Percentiles rank a stretch among this genome's conserved stretches.
These are phyloP conservation scores for Lepisosteus osseus DNA, from an alignment of 2,113 vertebrate species.

Conservation along the genomic window DNA sequence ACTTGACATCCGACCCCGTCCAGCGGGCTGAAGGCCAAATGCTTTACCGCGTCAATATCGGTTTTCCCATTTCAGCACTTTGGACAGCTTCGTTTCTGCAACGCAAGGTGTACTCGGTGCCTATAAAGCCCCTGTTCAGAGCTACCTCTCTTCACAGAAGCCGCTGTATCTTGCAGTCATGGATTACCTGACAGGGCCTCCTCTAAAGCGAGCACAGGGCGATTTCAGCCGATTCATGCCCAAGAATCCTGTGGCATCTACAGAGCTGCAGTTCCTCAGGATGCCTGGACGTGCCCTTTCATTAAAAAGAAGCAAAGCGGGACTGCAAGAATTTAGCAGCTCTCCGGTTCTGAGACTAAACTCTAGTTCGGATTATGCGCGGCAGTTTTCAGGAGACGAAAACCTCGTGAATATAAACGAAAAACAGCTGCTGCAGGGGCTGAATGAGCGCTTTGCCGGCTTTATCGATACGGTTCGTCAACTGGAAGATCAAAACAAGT, in stretches of 20 bases:
- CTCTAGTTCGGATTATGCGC: not conserved
- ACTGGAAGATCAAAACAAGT: slow-evolving; percentile 32
- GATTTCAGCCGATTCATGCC: not conserved
- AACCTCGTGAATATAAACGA: slow-evolving; percentile 10
- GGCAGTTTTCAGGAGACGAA: not conserved
- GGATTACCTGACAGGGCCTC: not conserved
- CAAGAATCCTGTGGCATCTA: not conserved
- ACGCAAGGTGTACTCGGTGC: not conserved
- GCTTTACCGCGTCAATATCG: too few species aligned
- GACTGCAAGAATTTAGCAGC: not conserved
- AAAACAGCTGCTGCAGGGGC: slow-evolving; percentile 35
- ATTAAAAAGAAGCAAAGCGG: not conserved
- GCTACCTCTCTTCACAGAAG: not conserved
- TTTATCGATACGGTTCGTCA: slow-evolving; percentile 33
- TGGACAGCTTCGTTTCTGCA: not conserved
- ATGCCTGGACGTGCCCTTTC: not conserved
- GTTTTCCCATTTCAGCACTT: not conserved
- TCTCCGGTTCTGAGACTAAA: not conserved
- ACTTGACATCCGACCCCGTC: not conserved
- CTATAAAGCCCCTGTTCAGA: not conserved
- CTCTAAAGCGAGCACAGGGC: not conserved
- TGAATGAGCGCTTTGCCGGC: slow-evolving; percentile 39
- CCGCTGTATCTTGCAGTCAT: not conserved
- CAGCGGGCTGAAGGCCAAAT: not conserved
- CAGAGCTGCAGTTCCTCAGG: not conserved